Conservation (phyloP, 1,140 invertebrate genomes). For the Chionoecetes opilio region DNA sequence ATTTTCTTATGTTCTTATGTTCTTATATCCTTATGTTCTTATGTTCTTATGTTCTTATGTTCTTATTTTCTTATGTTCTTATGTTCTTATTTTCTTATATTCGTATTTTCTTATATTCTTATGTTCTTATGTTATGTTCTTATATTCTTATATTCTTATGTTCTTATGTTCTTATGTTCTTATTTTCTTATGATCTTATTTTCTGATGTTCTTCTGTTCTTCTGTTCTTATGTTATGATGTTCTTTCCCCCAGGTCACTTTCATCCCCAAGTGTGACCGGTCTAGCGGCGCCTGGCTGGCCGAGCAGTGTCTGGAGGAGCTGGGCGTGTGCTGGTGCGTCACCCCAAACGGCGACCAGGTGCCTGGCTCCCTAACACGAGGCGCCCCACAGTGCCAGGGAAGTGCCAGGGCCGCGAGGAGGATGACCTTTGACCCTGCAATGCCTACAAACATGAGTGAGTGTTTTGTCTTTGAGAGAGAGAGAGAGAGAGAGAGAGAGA, state of each 20-base stretch:
- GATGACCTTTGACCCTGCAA: conserved; percentile 69
- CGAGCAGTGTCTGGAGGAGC: conserved; percentile 91
- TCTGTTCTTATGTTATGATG: too few species aligned
- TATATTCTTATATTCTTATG: too few species aligned
- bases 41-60: too few species aligned
- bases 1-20: too few species aligned
- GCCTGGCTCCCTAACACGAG: conserved; percentile 90
- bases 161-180: too few species aligned
- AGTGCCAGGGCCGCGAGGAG: conserved; percentile 69
- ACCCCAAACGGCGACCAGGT: conserved; percentile 91
- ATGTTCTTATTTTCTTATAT: too few species aligned
- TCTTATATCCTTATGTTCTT: too few species aligned
- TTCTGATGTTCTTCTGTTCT: too few species aligned
- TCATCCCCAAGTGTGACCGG: conserved; percentile 89
- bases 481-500: neutral
- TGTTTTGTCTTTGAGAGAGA: neutral
- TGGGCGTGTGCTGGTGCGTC: conserved; percentile 94
- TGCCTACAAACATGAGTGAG: conserved; percentile 80
- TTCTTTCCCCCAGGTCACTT: conserved; percentile 84
- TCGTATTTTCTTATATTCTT: too few species aligned
- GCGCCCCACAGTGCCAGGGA: conserved; percentile 87
- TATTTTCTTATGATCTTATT: too few species aligned
- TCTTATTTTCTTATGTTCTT: too few species aligned
- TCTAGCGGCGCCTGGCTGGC: conserved; percentile 90
- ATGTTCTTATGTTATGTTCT: too few species aligned